A percentile compares a stretch with the other conserved stretches of the same genome.
Conservation (phyloP, 1,140 invertebrate genomes). For the Coptotermes formosanus region DNA sequence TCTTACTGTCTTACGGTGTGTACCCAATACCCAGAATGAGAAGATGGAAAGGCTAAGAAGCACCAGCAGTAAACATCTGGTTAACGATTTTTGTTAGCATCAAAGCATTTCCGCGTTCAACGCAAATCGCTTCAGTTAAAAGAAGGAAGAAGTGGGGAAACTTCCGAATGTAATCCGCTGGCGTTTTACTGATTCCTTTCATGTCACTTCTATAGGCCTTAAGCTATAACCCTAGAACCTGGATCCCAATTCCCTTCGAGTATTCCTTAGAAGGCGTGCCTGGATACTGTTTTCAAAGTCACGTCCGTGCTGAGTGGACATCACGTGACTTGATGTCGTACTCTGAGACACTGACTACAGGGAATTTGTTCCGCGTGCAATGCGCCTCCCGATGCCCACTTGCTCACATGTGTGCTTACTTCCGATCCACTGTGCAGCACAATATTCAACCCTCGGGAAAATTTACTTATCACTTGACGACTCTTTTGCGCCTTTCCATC, state of each 20-base stretch:
- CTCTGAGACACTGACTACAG: background rate
- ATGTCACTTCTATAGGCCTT: slow-evolving; percentile 12
- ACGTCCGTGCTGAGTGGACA: slow-evolving; percentile 9
- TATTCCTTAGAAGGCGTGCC: background rate
- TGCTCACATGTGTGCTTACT: background rate
- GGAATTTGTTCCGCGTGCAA: background rate
- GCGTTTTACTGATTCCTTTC: background rate
- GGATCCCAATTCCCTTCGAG: background rate
- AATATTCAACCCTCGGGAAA: background rate
- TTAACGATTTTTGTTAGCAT: background rate
- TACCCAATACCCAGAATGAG: background rate
- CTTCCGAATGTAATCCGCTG: background rate
- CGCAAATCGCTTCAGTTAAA: slow-evolving; percentile 1
- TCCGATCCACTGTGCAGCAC: background rate
- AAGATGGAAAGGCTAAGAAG: background rate
- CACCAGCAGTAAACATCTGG: background rate
- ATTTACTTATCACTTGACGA: background rate
- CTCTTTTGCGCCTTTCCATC: background rate
- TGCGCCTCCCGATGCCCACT: background rate
- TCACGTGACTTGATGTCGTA: background rate
- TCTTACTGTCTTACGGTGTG: no score
- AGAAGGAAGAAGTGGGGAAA: background rate
- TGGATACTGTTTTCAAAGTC: background rate
- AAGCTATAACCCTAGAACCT: background rate
- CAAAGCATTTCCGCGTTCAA: background rate